Conservation (phyloP, 2,888 invertebrate species). For the Gnatocerus cornutus region DNA sequence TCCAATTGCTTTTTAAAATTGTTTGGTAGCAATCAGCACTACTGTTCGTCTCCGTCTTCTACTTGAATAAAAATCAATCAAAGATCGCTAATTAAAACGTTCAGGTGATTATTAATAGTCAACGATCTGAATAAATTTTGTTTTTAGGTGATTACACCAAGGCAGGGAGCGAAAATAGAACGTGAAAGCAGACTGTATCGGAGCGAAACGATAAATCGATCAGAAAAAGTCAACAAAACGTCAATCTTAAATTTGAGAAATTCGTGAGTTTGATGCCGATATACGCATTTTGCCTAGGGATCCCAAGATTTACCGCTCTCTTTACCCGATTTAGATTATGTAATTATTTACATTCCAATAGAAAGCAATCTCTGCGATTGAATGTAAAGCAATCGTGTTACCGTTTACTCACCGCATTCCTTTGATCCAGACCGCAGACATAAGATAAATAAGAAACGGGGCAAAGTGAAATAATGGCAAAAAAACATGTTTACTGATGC, state of each 20-base stretch:
- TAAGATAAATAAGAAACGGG: slow-evolving; percentile 39
- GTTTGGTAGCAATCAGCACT: too few species aligned
- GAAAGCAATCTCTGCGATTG: slow-evolving; percentile 60
- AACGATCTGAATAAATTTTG: slow-evolving; percentile 23
- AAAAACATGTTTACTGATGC: slow-evolving; percentile 36
- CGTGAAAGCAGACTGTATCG: slow-evolving; percentile 3
- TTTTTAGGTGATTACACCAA: slow-evolving; percentile 22
- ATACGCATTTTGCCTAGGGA: slow-evolving; percentile 42
- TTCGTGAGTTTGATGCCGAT: slow-evolving; percentile 32
- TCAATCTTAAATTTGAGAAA: slow-evolving; percentile 41
- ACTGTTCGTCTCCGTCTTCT: too few species aligned
- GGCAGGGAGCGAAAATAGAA: neutral
- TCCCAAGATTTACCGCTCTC: slow-evolving; percentile 52
- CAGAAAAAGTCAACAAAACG: slow-evolving; percentile 48
- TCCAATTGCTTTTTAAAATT: too few species aligned
- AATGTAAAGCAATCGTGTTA: slow-evolving; percentile 51
- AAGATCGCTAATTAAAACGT: slow-evolving; percentile 28
- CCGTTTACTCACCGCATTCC: slow-evolving; percentile 45
- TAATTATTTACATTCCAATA: slow-evolving; percentile 64
- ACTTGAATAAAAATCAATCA: neutral
- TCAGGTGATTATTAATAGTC: slow-evolving; percentile 15
- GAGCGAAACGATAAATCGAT: slow-evolving; percentile 38
- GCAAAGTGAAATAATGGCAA: slow-evolving; percentile 24
- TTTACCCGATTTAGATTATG: slow-evolving; percentile 61
- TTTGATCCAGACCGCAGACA: slow-evolving; percentile 46